Conservation (phyloP, 2,888 invertebrate genomes). For the Pseudoips prasinana region DNA sequence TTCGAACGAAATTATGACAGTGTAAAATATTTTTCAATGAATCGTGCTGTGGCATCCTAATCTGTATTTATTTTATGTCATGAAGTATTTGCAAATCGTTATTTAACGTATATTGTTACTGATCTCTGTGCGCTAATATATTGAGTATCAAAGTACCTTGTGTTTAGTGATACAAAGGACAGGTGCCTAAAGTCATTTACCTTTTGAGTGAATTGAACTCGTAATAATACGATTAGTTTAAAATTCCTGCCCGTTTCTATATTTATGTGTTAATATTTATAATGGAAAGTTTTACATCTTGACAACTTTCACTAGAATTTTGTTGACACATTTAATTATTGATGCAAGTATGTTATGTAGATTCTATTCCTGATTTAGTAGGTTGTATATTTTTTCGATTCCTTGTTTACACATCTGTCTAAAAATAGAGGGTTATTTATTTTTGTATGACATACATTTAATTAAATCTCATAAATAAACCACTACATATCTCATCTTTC, state of each 20-base stretch:
- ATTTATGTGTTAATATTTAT: conserved; percentile 24
- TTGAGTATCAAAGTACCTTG: conserved; percentile 28
- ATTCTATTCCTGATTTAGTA: too few relatives aligned
- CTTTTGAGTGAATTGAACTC: conserved; percentile 63
- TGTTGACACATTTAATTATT: conserved; percentile 14
- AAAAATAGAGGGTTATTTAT: too few relatives aligned
- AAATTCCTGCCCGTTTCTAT: conserved; percentile 59
- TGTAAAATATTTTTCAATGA: conserved; percentile 20
- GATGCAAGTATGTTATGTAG: too few relatives aligned
- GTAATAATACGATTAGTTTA: conserved; percentile 61
- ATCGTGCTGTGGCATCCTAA: conserved; percentile 21
- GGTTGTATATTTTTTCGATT: too few relatives aligned
- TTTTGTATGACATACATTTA: too few relatives aligned
- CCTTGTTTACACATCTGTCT: too few relatives aligned
- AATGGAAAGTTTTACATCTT: conserved; percentile 50
- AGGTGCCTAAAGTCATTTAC: conserved; percentile 80
- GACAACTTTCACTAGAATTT: conserved; percentile 65
- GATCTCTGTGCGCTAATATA: conserved; percentile 23
- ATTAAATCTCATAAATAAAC: too few relatives aligned
- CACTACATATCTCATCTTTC: conserved; percentile 1
- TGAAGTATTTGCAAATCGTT: conserved; percentile 33
- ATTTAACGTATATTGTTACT: conserved; percentile 19
- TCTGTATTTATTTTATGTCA: conserved; percentile 43
- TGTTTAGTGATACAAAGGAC: conserved; percentile 63
- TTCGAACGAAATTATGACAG: conserved; percentile 43